phyloP scores from a whole-genome alignment of 2,797 vertebrate species.

The Crenuchus spilurus region DNA sequence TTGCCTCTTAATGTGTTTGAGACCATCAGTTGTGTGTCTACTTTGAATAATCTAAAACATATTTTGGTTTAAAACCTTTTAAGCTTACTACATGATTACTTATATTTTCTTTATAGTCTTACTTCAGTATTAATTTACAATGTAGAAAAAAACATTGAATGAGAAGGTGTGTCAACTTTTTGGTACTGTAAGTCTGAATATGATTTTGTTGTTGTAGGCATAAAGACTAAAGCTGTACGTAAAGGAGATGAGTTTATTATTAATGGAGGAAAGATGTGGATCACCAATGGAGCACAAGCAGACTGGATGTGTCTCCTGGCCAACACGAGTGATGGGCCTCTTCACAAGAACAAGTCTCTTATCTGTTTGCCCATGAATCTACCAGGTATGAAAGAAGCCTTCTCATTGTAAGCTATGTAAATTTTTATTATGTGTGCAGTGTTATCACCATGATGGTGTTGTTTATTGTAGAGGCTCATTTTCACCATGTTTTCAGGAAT shows the following conservation, averaged over 20 bases:
- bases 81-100: no score
- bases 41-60: no score
- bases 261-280: constrained; percentile 89
- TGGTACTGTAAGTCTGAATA: not conserved
- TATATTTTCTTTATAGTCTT: no score
- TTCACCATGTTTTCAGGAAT: constrained; percentile 68
- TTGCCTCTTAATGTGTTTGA: no score
- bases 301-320: constrained; percentile 88
- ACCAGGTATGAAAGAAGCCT: constrained; percentile 69
- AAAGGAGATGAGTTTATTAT: constrained; percentile 82
- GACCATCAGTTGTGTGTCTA: no score
- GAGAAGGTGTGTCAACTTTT: no score
- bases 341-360: constrained; percentile 85
- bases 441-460: not conserved
- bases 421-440: no score
- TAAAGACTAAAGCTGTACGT: constrained; percentile 81
- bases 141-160: no score
- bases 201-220: constrained; percentile 66
- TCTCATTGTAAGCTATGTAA: no score
- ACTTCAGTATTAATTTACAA: no score
- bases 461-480: not conserved
- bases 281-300: constrained; percentile 78
- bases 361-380: constrained; percentile 85
- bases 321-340: constrained; percentile 78
- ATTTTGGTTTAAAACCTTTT: no score